These are phyloP conservation scores for Murina feae DNA, from an alignment of 2,113 vertebrate genomes.

Conservation along the genomic window DNA sequence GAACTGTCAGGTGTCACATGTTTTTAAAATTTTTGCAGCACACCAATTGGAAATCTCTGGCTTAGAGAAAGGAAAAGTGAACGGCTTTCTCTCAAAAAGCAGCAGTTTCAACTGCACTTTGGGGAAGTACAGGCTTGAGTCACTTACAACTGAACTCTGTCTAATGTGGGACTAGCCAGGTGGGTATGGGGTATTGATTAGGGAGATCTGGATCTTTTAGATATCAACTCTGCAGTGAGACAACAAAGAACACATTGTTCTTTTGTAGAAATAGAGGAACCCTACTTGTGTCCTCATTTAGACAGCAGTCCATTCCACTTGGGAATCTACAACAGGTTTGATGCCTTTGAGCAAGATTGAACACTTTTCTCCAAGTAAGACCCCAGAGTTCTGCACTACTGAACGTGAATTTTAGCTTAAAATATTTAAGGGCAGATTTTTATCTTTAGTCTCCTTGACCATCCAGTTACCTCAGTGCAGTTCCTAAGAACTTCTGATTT, in stretches of 20 bases:
- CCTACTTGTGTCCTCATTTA: not conserved
- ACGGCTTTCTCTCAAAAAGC: conserved; percentile 5
- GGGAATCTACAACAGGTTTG: not conserved
- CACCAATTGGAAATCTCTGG: not conserved
- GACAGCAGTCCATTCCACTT: not conserved
- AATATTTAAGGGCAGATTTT: conserved; percentile 2
- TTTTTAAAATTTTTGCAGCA: not conserved
- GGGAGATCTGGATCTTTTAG: not conserved
- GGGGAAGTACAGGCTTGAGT: not conserved
- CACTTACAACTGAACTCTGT: not conserved
- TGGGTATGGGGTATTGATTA: not conserved
- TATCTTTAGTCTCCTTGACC: conserved; percentile 1
- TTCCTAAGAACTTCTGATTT: conserved; percentile 22
- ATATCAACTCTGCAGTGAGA: not conserved
- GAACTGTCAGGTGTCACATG: not conserved
- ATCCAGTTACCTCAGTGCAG: not conserved
- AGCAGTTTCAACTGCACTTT: not conserved
- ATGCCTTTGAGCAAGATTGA: not conserved
- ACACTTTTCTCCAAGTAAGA: not conserved
- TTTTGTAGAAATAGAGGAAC: conserved; percentile 15
- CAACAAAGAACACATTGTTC: not conserved
- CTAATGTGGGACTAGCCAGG: not conserved
- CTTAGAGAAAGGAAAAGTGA: not conserved
- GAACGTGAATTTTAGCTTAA: conserved; percentile 31
- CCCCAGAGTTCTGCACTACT: not conserved